phyloP scores from a whole-genome alignment of 1,140 invertebrate species.

The Hyles vespertilio region DNA sequence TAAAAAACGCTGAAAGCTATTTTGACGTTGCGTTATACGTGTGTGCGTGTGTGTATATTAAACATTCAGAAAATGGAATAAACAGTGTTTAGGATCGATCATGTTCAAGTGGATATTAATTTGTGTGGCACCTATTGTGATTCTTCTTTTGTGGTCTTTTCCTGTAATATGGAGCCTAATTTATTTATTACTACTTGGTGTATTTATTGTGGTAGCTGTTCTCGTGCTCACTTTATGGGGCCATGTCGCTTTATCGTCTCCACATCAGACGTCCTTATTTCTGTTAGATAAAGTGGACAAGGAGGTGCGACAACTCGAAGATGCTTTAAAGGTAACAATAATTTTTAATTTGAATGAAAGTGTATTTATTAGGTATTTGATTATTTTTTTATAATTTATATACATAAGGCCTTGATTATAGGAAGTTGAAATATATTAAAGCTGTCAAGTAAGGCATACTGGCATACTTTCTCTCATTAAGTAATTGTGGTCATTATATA shows the following conservation, averaged over 20 bases:
- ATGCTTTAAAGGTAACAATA: constrained; percentile 49
- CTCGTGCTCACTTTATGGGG: constrained; percentile 61
- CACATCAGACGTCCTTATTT: constrained; percentile 65
- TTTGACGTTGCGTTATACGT: constrained; percentile 3
- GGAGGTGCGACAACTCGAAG: constrained; percentile 56
- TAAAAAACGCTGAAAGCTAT: not conserved
- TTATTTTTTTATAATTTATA: no score
- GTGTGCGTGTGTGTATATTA: constrained; percentile 10
- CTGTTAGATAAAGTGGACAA: constrained; percentile 68
- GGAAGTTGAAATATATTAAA: no score
- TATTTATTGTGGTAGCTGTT: constrained; percentile 39
- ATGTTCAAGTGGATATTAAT: constrained; percentile 50
- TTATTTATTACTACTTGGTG: constrained; percentile 43
- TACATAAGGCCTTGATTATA: no score
- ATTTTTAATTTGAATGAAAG: not conserved
- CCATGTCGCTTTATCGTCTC: constrained; percentile 67
- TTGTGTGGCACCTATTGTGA: constrained; percentile 33
- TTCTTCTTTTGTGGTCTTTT: constrained; percentile 49
- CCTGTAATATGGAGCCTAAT: constrained; percentile 43
- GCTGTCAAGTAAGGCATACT: no score
- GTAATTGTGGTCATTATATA: no score
- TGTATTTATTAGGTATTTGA: no score
- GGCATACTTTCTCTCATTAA: no score
- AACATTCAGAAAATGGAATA: constrained; percentile 2
- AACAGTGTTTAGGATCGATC: constrained; percentile 17